phyloP scores from a whole-genome alignment of 2,888 invertebrate genomes.

The Asteroscopus sphinx region DNA sequence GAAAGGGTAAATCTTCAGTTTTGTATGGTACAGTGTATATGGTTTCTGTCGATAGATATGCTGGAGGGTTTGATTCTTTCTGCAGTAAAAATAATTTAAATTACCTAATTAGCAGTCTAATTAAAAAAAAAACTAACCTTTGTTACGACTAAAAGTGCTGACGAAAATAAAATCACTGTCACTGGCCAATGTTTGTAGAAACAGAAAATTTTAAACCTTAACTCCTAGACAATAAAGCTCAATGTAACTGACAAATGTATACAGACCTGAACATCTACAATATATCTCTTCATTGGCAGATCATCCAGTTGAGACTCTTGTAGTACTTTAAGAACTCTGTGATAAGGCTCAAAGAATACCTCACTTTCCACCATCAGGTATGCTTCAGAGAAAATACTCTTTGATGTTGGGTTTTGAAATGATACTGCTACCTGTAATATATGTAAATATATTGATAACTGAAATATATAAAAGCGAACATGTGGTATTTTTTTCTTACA shows the following conservation, averaged over 20 bases:
- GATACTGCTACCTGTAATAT: constrained; percentile 81
- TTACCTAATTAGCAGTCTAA: no score
- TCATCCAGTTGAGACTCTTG: constrained; percentile 87
- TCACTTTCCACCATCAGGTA: constrained; percentile 93
- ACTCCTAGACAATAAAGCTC: background rate
- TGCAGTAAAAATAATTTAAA: constrained; percentile 55
- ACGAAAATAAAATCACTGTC: no score
- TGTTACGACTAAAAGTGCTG: no score
- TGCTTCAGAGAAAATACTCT: constrained; percentile 72
- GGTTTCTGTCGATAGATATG: constrained; percentile 79
- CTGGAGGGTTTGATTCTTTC: constrained; percentile 73
- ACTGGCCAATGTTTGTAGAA: no score
- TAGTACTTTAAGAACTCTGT: constrained; percentile 93
- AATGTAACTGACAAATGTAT: background rate
- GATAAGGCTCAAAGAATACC: constrained; percentile 95
- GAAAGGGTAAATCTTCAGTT: constrained; percentile 72
- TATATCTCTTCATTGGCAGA: constrained; percentile 92
- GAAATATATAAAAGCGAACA: no score
- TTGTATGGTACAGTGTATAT: constrained; percentile 68
- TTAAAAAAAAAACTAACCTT: no score
- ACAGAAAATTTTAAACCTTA: background rate
- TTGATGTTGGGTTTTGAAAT: constrained; percentile 79
- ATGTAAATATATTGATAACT: no score
- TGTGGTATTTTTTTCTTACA: no score
- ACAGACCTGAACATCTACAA: constrained; percentile 90